Base-by-base conservation (phyloP, 2,888 invertebrate species). In the Rotaria sp. region DNA sequence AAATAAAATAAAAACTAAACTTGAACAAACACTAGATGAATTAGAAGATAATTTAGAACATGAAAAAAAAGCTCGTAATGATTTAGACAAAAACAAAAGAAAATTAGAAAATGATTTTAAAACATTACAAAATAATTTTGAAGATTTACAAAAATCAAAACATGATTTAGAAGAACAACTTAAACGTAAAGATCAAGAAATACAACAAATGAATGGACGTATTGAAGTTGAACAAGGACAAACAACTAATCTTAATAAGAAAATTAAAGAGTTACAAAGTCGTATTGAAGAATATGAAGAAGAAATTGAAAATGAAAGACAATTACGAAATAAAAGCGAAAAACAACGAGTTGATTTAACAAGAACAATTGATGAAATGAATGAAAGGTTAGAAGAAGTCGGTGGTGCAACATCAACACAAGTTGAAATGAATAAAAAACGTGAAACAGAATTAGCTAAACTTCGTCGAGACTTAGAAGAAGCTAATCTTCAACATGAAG, bases 81-180 rank as follows among this genome's bases (percentile, higher is more conserved):
- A 99, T 92, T 95, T 97, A 90, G 99, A 99, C 93, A 99, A 99
- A 93, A 90, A 95, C 91, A 97, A 96, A 94, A 94, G 97, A 92
- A 99, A 99, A 94, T 94, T 97, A 90, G 99, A 99, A 93, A 97
- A 96, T 88, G 99, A 99, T 93, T 94, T 99, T 91, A 99, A 99
- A 93, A 94, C 52, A 21, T 90, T 90, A 59, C 91, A 91, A 88
- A 90, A 90, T 87, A 89, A 90, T 35, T 90, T 91, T 35, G 91
- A 91, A 87, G 91, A 91, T 80, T 89, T 91, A 26, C 91, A 91
- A 88, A 89, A 90, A 84, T 50, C 48, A 3, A 55, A 91, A 89
- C 89, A 90, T 67, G 91, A 90, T 67, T 88, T 91, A 41, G 91
- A 91, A 86, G 91, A 91, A 75, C 88, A 88, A 85, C 88, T 89